Base-by-base conservation (phyloP, 2,797 vertebrate species). In the Loriculus beryllinus region DNA sequence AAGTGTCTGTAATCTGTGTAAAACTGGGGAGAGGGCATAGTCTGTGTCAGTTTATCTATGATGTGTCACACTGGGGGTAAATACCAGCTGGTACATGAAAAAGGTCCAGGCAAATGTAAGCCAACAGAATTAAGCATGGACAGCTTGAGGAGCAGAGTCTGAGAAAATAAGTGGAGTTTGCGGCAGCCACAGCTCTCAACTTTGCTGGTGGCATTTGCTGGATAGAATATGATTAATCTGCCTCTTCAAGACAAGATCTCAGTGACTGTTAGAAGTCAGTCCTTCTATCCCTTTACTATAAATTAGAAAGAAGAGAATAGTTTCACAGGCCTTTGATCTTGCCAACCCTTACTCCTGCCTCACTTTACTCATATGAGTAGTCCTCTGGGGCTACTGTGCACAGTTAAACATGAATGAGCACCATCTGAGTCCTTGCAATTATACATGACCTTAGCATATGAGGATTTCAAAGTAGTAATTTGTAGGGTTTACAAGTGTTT, bases 61-160 rank as follows among this genome's bases (percentile, higher is more conserved):
- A 28, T 70, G 79, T 94, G 78, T 92, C 90, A 92, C 91, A 28
- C 9, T 1, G 88, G 39, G 82, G 67, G 82, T 91, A 94, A 94
- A 96, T 96, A 96, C 95, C 94, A 94, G 91, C 94, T 96, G 95
- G 84, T 93, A 93, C 88, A 92, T 81, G 75, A 94, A 81, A 91
- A 60, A 92, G 88, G 82, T 86, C 92, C 80, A 83, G 93, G 65
- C 82, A 92, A 88, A 82, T 9, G 7, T 40, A 95, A 96, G 63
- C 80, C 87, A 91, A 48, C 1, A 42, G 90, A 79, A 87, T 80
- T 60, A 76, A 92, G 71, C 29, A 37, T 10, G 82, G 96, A 91
- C 75, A 94, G 88, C 92, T 96, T 95, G 90, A 92, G 86, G 70
- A 95, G 71, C 54, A 29, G 67, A 77, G 74, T 90, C 63, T 90